phyloP scores from a whole-genome alignment of 1,140 invertebrate species.

The Danaus melanippus region DNA sequence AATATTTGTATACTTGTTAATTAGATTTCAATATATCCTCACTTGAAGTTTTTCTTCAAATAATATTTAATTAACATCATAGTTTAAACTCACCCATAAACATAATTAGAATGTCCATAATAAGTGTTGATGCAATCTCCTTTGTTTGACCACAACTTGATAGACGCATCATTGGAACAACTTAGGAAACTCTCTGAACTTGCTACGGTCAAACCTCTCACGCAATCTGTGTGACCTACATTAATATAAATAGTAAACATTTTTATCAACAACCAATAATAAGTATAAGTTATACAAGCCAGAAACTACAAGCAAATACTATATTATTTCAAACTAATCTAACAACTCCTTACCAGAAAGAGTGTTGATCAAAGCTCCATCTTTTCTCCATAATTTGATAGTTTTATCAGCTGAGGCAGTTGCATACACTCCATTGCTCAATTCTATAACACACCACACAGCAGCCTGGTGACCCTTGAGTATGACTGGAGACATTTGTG shows the following conservation, averaged over 20 bases:
- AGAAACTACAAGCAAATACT: too few species aligned
- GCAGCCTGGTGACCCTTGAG: constrained; percentile 87
- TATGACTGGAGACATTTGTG: constrained; percentile 69
- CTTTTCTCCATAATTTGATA: constrained; percentile 85
- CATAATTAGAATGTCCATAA: constrained; percentile 86
- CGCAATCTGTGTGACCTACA: constrained; percentile 91
- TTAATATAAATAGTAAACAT: background rate
- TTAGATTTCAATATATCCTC: background rate
- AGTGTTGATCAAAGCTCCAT: constrained; percentile 70
- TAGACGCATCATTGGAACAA: constrained; percentile 91
- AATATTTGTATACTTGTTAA: background rate
- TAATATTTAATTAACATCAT: background rate
- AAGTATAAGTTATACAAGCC: too few species aligned
- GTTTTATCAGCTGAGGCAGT: constrained; percentile 94
- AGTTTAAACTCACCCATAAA: constrained; percentile 74
- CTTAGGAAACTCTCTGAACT: constrained; percentile 84
- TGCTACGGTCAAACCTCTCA: constrained; percentile 82
- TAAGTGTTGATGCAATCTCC: constrained; percentile 86
- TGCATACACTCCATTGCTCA: constrained; percentile 76
- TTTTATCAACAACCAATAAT: too few species aligned
- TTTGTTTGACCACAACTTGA: constrained; percentile 85
- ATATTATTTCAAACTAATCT: too few species aligned
- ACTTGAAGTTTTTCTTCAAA: background rate
- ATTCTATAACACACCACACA: constrained; percentile 88
- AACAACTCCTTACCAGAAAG: constrained; percentile 54